Conservation (phyloP, 2,113 vertebrate genomes). For the Australoheros scitulus region DNA sequence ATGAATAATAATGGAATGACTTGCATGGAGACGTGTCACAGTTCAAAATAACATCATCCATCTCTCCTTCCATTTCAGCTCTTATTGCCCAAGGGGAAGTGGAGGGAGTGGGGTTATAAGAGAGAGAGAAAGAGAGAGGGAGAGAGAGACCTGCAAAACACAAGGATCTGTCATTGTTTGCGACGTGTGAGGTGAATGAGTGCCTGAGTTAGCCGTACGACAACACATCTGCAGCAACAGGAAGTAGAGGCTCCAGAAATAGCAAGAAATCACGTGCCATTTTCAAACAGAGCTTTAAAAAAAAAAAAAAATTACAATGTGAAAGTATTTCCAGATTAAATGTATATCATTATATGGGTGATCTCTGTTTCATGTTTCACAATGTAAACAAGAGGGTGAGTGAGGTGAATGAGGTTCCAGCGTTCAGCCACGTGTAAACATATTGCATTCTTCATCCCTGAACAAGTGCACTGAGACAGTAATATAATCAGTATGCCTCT, state of each 20-base stretch:
- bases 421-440: neutral
- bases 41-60: constrained; percentile 74
- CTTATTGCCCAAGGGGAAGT: constrained; percentile 46
- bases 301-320: constrained; percentile 15
- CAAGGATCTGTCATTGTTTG: constrained; percentile 49
- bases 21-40: constrained; percentile 70
- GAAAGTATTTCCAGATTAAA: constrained; percentile 48
- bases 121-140: neutral
- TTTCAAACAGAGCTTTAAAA: constrained; percentile 37
- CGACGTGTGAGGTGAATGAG: constrained; percentile 34
- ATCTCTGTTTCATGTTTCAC: neutral
- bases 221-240: constrained; percentile 40
- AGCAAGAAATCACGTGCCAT: constrained; percentile 20
- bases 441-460: neutral
- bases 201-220: constrained; percentile 25
- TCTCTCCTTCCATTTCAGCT: constrained; percentile 63
- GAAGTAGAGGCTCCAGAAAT: constrained; percentile 48
- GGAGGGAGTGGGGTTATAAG: constrained; percentile 20
- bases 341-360: neutral
- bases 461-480: neutral
- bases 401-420: neutral
- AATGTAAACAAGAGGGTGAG: neutral
- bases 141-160: constrained; percentile 19
- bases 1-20: constrained; percentile 74
- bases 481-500: neutral